A percentile compares a stretch with the other conserved stretches of the same genome.
Evolutionary conservation across 1,140 invertebrate genomes (phyloP).

Genomic region (Druon quercuslanigerum): DNA sequence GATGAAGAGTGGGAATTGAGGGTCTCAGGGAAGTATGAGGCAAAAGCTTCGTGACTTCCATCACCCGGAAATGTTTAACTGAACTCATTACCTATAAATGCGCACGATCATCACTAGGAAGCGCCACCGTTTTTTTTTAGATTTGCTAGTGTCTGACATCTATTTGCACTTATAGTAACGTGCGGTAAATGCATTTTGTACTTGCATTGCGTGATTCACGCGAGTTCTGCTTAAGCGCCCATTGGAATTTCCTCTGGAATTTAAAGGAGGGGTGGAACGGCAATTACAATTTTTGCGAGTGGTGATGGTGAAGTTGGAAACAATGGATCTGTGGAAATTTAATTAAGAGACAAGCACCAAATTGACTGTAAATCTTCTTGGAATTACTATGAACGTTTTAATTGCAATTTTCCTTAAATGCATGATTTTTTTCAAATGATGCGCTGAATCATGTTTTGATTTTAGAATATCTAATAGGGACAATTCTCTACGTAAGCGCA

Average conservation of each 20-base stretch:
- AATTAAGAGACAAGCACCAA: not conserved
- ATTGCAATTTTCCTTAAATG: too few relatives aligned
- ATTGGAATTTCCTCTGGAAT: constrained; percentile 26
- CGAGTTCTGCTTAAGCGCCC: not conserved
- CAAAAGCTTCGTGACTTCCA: constrained; percentile 3
- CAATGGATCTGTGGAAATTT: not conserved
- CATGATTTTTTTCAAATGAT: too few relatives aligned
- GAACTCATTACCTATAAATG: constrained; percentile 20
- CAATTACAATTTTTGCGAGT: not conserved
- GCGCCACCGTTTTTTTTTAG: constrained; percentile 3
- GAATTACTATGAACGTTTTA: too few relatives aligned
- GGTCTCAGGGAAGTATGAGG: not conserved
- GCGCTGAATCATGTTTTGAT: too few relatives aligned
- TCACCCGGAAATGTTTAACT: constrained; percentile 26
- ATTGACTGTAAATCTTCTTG: too few relatives aligned
- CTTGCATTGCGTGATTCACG: not conserved
- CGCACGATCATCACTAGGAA: constrained; percentile 2
- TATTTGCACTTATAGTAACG: not conserved
- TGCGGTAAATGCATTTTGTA: constrained; percentile 20
- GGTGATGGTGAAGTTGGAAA: not conserved
- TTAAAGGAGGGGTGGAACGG: not conserved
- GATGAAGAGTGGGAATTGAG: constrained; percentile 19
- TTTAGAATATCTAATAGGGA: too few relatives aligned
- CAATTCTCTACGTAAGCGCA: too few relatives aligned
- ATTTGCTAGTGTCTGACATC: not conserved